A percentile compares a stretch with the other conserved stretches of the same genome.
Evolutionary conservation across 35 echinoderm and acorn worm genomes (phyloP).

Genomic region (Stichopus chloronotus): DNA sequence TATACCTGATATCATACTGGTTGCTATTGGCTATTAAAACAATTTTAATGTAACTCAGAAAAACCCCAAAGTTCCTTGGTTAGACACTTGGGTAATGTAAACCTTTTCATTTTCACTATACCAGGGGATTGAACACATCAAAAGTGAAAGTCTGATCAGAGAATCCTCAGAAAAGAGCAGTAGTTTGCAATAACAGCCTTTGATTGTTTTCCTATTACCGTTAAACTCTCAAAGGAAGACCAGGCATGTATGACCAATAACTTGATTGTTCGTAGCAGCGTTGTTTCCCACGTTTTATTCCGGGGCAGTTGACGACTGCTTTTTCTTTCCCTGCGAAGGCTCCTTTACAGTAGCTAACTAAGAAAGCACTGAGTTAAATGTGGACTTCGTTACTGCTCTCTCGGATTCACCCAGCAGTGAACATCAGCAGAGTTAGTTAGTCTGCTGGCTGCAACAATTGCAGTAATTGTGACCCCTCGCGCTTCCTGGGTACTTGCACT

Average conservation of each 20-base stretch:
- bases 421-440: no score
- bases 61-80: no score
- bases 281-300: not conserved
- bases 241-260: conserved; percentile 17
- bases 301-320: no score
- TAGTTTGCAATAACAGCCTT: conserved; percentile 4
- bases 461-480: conserved; percentile 3
- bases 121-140: not conserved
- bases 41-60: no score
- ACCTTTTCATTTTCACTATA: no score
- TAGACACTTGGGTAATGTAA: no score
- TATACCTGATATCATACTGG: no score
- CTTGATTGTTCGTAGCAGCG: not conserved
- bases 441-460: conserved; percentile 1
- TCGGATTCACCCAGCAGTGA: conserved; percentile 13
- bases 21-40: no score
- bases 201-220: conserved; percentile 37
- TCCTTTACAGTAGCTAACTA: not conserved
- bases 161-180: not conserved
- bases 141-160: conserved; percentile 32
- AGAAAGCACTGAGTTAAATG: not conserved
- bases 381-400: not conserved
- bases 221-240: not conserved
- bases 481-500: conserved; percentile 53
- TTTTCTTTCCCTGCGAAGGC: not conserved